Conservation (phyloP, 1,140 invertebrate species). For the Subanguina moxae region DNA sequence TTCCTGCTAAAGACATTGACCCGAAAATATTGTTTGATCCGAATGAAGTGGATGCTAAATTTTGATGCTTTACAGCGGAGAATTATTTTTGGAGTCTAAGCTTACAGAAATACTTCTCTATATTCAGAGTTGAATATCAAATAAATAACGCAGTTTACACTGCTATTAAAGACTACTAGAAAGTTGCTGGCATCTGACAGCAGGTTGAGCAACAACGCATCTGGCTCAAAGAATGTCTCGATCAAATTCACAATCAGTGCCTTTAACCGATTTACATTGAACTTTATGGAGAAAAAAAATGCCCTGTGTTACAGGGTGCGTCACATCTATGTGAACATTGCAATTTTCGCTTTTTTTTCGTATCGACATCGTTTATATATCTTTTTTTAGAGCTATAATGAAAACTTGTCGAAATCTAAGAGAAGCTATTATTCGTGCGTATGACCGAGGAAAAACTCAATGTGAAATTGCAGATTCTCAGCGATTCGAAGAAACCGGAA, state of each 20-base stretch:
- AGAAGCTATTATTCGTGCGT: no score
- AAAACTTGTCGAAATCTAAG: no score
- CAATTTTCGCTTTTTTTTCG: no score
- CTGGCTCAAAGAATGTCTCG: constrained; percentile 58
- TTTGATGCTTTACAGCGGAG: background rate
- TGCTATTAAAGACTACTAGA: constrained; percentile 55
- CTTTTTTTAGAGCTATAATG: no score
- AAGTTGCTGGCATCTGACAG: constrained; percentile 56
- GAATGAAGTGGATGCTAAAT: constrained; percentile 16
- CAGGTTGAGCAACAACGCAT: constrained; percentile 53
- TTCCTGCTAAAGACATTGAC: background rate
- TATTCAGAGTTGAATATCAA: constrained; percentile 57
- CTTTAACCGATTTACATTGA: no score
- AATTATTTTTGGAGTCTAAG: background rate
- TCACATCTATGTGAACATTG: no score
- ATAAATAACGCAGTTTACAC: constrained; percentile 56
- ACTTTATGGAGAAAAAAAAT: no score
- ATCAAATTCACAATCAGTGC: constrained; percentile 57
- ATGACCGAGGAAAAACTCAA: no score
- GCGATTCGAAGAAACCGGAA: no score
- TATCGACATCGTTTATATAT: no score
- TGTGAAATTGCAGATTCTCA: no score
- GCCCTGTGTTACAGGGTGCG: no score
- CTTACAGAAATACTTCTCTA: constrained; percentile 51
- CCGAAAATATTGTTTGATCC: constrained; percentile 2